These are phyloP conservation scores for Papilio polyxenes DNA, from an alignment of 1,140 invertebrate genomes.

Conservation along the genomic window DNA sequence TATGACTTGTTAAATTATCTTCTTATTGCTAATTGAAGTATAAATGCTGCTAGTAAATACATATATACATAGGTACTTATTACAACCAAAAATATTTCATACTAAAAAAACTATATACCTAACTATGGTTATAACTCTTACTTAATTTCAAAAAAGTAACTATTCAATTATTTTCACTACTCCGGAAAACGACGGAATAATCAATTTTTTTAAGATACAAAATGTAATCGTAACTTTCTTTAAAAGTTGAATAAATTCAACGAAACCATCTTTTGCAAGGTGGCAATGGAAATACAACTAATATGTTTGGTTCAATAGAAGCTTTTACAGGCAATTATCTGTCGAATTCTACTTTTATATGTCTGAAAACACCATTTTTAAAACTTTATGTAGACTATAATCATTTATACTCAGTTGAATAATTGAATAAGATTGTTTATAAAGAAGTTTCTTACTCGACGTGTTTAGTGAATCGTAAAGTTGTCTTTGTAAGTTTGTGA, in stretches of 20 bases:
- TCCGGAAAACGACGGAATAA: not conserved
- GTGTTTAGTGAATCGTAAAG: conserved; percentile 14
- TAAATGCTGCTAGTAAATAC: too few species aligned
- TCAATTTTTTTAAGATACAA: not conserved
- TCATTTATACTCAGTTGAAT: not conserved
- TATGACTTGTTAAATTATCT: too few species aligned
- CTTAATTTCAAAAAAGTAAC: too few species aligned
- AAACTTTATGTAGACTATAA: conserved; percentile 13
- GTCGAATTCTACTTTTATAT: conserved; percentile 5
- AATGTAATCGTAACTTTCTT: not conserved
- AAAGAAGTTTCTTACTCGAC: not conserved
- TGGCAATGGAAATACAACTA: not conserved
- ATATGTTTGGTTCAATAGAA: not conserved
- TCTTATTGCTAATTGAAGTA: too few species aligned
- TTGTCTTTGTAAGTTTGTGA: conserved; percentile 8
- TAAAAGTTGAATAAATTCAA: not conserved
- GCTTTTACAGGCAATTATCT: not conserved
- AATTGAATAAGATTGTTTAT: conserved; percentile 17
- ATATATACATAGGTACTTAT: too few species aligned
- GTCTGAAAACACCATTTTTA: not conserved
- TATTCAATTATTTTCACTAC: too few species aligned
- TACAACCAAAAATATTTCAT: too few species aligned
- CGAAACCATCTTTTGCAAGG: not conserved
- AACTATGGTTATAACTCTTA: too few species aligned
- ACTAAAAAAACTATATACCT: too few species aligned